Evolutionary conservation across 2,113 vertebrate species (phyloP), one percentile per base, ranked within the genome.

Genomic region (Oriolus oriolus): DNA sequence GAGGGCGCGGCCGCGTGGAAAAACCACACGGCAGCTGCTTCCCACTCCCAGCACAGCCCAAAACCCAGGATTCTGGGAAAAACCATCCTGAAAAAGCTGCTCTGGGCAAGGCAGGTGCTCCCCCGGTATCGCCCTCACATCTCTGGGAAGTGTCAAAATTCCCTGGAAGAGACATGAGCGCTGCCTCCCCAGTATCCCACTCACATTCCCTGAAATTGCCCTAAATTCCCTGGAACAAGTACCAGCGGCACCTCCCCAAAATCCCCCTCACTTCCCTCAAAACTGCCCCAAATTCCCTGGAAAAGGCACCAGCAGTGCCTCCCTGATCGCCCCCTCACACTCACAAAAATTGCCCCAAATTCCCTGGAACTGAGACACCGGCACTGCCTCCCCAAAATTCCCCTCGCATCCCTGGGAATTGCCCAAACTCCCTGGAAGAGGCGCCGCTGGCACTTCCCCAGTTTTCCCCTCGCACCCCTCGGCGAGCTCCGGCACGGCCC

Each of bases 51-150:
- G 71, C 56, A 1, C 23, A 3, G 57, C 33, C 47, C 52, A 2
- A 39, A 59, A 15, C 1, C n/a, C 23, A 7, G 19, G 24, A 21
- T 16, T 71, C 7, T 6, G 9, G 57, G 22, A 23, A 27, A 37
- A 59, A 5, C 16, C 47, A 2, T 7, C 69, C 77, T 3, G 3
- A 3, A 31, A 61, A 61, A 10, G 56, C 66, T 52, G 45, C 56
- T 61, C 26, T 10, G 56, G 37, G 47, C 26, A 6, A 35, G 66
- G 66, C 47, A 24, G 80, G 66, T 31, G 70, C 33, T 27, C 45
- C n/a, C 54, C 21, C 3, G 11, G 10, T 6, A 1, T 18, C 37
- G 24, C 20, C 19, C 13, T 19, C 1, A 0, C 13, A 10, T 7
- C 19, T 42, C 57, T 17, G 0, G 16, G 28, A 11, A 41, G 4